Percentiles rank a stretch among this genome's conserved stretches.
Conservation (phyloP, 2,113 vertebrate genomes). For the Procavia capensis region DNA sequence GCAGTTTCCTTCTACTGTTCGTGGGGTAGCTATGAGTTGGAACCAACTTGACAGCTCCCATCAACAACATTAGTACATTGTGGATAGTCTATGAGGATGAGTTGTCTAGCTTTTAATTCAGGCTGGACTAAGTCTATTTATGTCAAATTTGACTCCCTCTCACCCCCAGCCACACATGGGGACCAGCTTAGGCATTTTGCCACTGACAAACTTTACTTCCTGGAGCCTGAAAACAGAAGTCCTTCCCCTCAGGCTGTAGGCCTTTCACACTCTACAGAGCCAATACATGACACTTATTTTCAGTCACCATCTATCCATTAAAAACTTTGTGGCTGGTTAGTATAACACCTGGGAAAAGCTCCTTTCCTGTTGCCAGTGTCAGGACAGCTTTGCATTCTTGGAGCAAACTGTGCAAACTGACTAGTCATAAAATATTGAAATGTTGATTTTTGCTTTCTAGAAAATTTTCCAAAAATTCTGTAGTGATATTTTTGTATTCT, state of each 20-base stretch:
- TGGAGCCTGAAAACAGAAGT: not conserved
- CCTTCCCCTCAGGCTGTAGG: not conserved
- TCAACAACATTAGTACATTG: not conserved
- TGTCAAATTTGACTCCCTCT: not conserved
- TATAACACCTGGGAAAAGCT: not conserved
- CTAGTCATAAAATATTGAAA: not conserved
- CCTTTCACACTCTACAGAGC: not conserved
- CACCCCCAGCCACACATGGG: not conserved
- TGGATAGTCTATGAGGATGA: conserved; percentile 31
- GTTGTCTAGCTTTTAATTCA: conserved; percentile 39
- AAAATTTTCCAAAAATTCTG: not conserved
- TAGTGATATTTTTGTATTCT: not conserved
- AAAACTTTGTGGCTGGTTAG: not conserved
- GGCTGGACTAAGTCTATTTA: not conserved
- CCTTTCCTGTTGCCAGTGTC: not conserved
- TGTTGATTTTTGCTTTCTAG: not conserved
- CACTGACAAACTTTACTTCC: not conserved
- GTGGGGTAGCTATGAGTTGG: no score
- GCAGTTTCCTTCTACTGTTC: no score
- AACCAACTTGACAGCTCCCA: no score
- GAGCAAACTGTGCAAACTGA: not conserved
- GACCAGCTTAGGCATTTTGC: not conserved
- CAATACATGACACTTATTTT: not conserved
- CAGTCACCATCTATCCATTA: not conserved
- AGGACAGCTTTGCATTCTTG: not conserved